Evolutionary conservation across 2,888 invertebrate genomes (phyloP), one percentile per base, ranked within the genome.

Genomic region (Caenorhabditis plicata): DNA sequence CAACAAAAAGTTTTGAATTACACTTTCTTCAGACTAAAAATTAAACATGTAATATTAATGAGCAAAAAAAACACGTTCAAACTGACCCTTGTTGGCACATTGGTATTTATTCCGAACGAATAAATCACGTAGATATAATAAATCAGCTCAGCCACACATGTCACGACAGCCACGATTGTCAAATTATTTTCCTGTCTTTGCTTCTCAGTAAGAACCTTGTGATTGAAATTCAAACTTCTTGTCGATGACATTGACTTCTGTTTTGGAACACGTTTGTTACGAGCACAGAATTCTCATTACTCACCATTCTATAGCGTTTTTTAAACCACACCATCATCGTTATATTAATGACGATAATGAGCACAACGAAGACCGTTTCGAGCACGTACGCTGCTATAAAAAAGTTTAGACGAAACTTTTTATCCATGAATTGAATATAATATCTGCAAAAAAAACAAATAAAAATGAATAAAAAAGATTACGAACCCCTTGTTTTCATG

Each of bases 51-150:
- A n/a, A n/a, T n/a, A n/a, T n/a, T n/a, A n/a, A n/a, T n/a, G n/a
- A n/a, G n/a, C n/a, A n/a, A n/a, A n/a, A n/a, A n/a, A n/a, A n/a
- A n/a, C n/a, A n/a, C n/a, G n/a, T 17, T 36, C 20, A 32, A 15
- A 22, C 39, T 26, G 5, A 51, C 67, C 54, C 63, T 25, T 11
- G 63, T 64, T n/a, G 63, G 63, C 33, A 63, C 60, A 42, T 58
- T 57, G 20, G 63, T 63, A 27, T 67, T 63, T 27, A 67, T 67
- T 11, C 53, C 63, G 52, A 67, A 64, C 1, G 56, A 53, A 32
- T 67, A 67, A 19, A 67, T 50, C 11, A 67, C 60, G 40, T 67
- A 67, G 17, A 46, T 39, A 36, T 67, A 67, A 39, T 64, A 67
- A 7, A 56, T 29, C 8, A 67, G 50, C 61, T 67, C 67, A 33